Base-by-base conservation (phyloP, 2,113 vertebrate species). In the Sus scrofa region DNA sequence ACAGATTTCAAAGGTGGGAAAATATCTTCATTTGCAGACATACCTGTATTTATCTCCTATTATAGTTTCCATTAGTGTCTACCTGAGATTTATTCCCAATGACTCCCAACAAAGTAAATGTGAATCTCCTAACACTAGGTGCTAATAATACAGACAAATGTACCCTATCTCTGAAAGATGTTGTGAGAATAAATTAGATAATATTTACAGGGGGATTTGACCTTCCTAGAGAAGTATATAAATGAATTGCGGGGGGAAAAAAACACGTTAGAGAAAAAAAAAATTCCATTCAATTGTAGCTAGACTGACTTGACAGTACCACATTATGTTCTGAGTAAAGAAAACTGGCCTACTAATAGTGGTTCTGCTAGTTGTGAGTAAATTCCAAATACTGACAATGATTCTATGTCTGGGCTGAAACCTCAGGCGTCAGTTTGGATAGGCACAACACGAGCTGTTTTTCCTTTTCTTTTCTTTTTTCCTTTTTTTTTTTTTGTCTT, bases 1-100 rank as follows among this genome's bases (percentile, higher is more conserved):
- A 98, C 97, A 98, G 89, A 96, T 96, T 97, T 97, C 91, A 96
- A 96, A 97, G 97, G 95, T 97, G 96, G 98, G 95, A 92, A 97
- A 97, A 97, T 96, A 97, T 75, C 97, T 97, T 97, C 96, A 94
- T 96, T 96, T 97, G 93, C 75, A 97, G 90, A 95, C 96, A 95
- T 96, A 95, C 96, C 97, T 97, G 84, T 96, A 97, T 97, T 97
- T 97, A 98, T 97, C 89, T 96, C 85, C 89, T 95, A 96, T 97
- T 94, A 94, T 96, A 90, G 92, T 97, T 97, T 96, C 96, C 97
- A 97, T 97, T 96, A 97, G 89, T 95, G 94, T 97, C 97, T 91
- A 54, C 74, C 62, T 84, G 94, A 97, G 96, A 97, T 97, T 98
- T 97, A 97, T 95, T 97, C 70, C 62, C 26, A 60, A 94, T 96